phyloP scores from a whole-genome alignment of 2,888 invertebrate species.

The Drosophila tripunctata region DNA sequence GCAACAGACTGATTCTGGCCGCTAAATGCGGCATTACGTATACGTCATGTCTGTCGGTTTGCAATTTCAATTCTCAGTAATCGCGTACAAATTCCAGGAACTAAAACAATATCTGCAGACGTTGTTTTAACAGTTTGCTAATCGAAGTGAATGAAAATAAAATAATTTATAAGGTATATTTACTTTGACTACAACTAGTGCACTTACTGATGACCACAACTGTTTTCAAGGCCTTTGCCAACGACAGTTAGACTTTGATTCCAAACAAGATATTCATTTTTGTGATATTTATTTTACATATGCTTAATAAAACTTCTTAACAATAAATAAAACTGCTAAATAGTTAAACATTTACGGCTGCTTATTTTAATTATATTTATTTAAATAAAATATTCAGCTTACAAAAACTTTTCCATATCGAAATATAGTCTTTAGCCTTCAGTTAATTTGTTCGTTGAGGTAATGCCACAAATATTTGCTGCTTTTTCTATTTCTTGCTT shows the following conservation, averaged over 20 bases:
- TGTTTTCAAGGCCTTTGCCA: conserved; percentile 42
- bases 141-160: background rate
- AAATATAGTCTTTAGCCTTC: conserved; percentile 19
- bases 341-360: background rate
- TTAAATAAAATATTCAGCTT: too few relatives aligned
- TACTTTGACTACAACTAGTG: conserved; percentile 4
- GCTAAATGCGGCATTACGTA: conserved; percentile 30
- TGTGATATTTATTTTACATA: too few relatives aligned
- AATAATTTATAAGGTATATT: background rate
- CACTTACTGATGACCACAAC: conserved; percentile 42
- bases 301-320: too few relatives aligned
- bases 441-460: conserved; percentile 47
- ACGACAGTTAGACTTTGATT: conserved; percentile 32
- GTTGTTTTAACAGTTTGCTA: conserved; percentile 38
- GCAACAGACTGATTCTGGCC: conserved; percentile 12
- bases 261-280: background rate
- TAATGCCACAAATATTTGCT: conserved; percentile 71
- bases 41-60: conserved; percentile 57
- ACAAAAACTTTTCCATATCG: background rate
- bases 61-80: conserved; percentile 60
- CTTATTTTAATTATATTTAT: background rate
- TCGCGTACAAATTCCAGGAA: conserved; percentile 57
- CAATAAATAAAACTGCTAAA: too few relatives aligned
- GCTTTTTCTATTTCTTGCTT: conserved; percentile 3
- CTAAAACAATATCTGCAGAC: conserved; percentile 30